Conservation (phyloP, 2,797 vertebrate species). For the Threskiornis aethiopicus region DNA sequence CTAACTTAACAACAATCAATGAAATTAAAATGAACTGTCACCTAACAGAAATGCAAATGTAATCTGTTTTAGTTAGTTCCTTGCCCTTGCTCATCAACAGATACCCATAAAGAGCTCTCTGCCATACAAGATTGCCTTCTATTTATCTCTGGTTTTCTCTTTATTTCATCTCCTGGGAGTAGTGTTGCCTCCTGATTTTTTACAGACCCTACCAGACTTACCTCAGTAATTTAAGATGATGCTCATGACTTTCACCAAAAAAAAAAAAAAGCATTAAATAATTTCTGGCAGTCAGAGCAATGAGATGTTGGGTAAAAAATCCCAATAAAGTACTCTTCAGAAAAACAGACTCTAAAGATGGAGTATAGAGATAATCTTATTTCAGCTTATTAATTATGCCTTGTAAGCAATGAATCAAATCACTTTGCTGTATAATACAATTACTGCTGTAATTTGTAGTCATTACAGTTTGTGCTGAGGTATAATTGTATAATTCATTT, state of each 20-base stretch:
- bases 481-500: constrained; percentile 55
- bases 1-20: neutral
- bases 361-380: constrained; percentile 23
- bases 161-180: neutral
- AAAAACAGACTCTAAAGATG: constrained; percentile 8
- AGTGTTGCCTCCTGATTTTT: neutral
- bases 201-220: neutral
- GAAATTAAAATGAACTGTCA: constrained; percentile 2
- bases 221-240: neutral
- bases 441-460: constrained; percentile 65
- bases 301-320: neutral
- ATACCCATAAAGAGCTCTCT: neutral
- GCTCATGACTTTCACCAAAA: neutral
- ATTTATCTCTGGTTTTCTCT: constrained; percentile 2
- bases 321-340: neutral
- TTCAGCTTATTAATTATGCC: constrained; percentile 56
- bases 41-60: constrained; percentile 2
- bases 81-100: constrained; percentile 12
- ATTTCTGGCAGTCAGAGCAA: neutral
- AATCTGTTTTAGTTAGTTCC: neutral
- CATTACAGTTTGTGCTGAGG: constrained; percentile 47
- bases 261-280: neutral
- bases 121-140: neutral
- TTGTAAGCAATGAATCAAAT: constrained; percentile 61
- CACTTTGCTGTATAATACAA: constrained; percentile 47